Evolutionary conservation across 2,888 invertebrate genomes (phyloP), one percentile per base, ranked within the genome.

Genomic region (Catocala nupta): DNA sequence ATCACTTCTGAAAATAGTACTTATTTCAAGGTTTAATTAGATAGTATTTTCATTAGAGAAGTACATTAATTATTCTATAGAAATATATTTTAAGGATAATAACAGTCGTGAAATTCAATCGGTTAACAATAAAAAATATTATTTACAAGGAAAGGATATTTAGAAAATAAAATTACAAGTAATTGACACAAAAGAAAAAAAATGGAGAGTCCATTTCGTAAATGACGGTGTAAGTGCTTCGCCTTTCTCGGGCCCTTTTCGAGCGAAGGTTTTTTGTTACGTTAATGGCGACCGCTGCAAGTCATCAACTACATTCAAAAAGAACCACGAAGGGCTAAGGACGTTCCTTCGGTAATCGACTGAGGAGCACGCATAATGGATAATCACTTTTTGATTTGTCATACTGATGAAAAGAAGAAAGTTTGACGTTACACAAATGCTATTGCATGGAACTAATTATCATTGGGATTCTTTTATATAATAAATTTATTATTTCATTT

Each of bases 181-280:
- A 60, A 70, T 60, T 60, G 59, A 49, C 25, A 36, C n/a, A 47
- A 47, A 10, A 7, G 56, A 56, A 49, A 51, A 7, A 39, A 48
- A 69, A 57, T 47, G 8, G 9, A 16, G 47, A 52, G 55, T 59
- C 16, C 57, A 62, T 64, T 47, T 71, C 2, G 42, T 55, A 75
- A 62, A 68, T 71, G 59, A 52, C 61, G 36, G 50, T 45, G n/a
- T 52, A 55, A 56, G 43, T 57, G 55, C 54, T 33, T 47, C 50
- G 7, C 43, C 44, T 55, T 59, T 10, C 51, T 53, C 9, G 36
- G 16, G 33, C 42, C 43, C 33, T 42, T 59, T 34, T 25, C 12
- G 25, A 63, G 47, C 25, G 42, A 6, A 44, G 42, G 63, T 48
- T 33, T 67, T 47, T 61, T 47, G 11, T 55, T 34, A 11, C 3